Base-by-base conservation (phyloP, 2,113 vertebrate species). In the zebrafish (Danio rerio) region DNA sequence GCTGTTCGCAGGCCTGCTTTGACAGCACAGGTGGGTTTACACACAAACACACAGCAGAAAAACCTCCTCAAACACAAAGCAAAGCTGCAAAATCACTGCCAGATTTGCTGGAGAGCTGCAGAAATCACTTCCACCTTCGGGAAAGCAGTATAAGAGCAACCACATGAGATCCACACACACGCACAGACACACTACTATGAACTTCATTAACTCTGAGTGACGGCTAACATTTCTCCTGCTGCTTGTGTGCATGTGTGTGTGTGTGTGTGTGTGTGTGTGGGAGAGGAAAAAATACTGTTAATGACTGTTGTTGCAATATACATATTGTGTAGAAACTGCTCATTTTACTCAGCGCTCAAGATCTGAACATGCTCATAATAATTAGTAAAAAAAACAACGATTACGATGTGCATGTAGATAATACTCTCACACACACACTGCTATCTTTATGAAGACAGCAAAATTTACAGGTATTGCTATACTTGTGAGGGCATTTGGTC, bases 131-230 rank as follows among this genome's bases (percentile, higher is more conserved):
- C 88, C 89, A 88, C 86, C 79, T 80, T 65, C 78, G 1, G 81
- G 79, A 84, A 52, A 70, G 62, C 81, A 52, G 7, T 78, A 62
- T 92, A 90, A 94, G 78, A 91, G 89, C 77, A 93, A 56, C 89
- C 92, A 93, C 90, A 92, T 93, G 93, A 90, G 83, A 69, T 55
- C 70, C 63, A 11, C 49, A 11, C 31, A 31, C 31, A 31, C 31
- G 3, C 31, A 31, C 31, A 31, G 1, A 82, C 11, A 86, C 87
- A 89, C 84, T 84, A 45, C 85, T 50, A 84, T 84, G 86, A 55
- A 65, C 84, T 83, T 87, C 78, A 90, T 89, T 85, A 90, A 82
- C 80, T 78, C 73, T 18, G 82, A 88, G 85, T 84, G 78, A 85
- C 71, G 81, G 47, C 56, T 63, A 79, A 78, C 56, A 85, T 78